Percentiles rank a stretch among this genome's conserved stretches.
phyloP scores from a whole-genome alignment of 2,113 vertebrate genomes.

The Symphodus melops region DNA sequence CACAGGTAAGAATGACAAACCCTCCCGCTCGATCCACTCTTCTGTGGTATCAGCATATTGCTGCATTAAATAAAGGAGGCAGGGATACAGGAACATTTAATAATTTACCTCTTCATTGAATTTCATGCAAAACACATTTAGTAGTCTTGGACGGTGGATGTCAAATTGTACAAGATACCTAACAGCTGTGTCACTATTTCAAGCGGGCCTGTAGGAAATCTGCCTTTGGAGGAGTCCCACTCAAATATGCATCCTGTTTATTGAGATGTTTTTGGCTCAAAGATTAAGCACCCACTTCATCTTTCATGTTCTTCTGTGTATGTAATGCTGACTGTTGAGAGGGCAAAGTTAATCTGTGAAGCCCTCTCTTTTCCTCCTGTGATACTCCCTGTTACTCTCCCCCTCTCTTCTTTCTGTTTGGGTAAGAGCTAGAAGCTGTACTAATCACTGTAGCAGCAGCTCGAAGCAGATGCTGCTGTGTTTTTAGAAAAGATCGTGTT shows the following conservation, averaged over 20 bases:
- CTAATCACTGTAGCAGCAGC: conserved; percentile 65
- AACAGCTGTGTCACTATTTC: conserved; percentile 44
- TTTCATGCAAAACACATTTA: conserved; percentile 45
- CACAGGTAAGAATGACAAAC: conserved; percentile 58
- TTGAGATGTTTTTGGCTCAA: conserved; percentile 36
- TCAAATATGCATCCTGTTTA: conserved; percentile 49
- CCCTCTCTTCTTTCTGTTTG: conserved; percentile 13
- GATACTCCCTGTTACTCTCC: neutral
- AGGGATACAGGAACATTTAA: conserved; percentile 49
- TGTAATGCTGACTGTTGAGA: too few relatives aligned
- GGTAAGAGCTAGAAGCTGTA: conserved; percentile 54
- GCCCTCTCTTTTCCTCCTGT: neutral
- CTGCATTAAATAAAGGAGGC: conserved; percentile 52
- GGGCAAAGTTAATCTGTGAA: too few relatives aligned
- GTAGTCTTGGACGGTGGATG: conserved; percentile 28
- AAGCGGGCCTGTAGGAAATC: conserved; percentile 32
- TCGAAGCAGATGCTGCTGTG: conserved; percentile 67
- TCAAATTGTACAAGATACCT: conserved; percentile 46
- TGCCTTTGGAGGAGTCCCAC: conserved; percentile 20
- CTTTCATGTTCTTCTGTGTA: conserved; percentile 12
- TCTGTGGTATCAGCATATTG: conserved; percentile 69
- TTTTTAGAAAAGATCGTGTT: conserved; percentile 72
- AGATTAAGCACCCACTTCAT: conserved; percentile 47
- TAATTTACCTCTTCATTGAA: conserved; percentile 54
- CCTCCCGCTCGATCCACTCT: conserved; percentile 46